Evolutionary conservation across 2,888 invertebrate genomes (phyloP).

Genomic region (Cephus pulcher): DNA sequence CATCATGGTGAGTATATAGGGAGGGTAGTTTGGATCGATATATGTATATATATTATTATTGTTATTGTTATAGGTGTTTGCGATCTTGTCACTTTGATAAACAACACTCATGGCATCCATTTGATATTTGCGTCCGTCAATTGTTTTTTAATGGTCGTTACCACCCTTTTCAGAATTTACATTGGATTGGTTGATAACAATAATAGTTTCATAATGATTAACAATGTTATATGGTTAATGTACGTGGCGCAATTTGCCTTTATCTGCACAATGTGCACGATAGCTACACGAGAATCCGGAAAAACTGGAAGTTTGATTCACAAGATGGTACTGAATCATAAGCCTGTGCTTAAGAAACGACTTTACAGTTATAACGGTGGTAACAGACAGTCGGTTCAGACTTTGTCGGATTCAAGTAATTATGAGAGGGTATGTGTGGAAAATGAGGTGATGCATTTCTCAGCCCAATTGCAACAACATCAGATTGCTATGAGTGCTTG

Average conservation of each 20-base stretch:
- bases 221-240: conserved; percentile 52
- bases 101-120: conserved; percentile 46
- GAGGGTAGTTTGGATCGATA: background rate
- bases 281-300: conserved; percentile 38
- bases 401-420: conserved; percentile 3
- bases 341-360: conserved; percentile 10
- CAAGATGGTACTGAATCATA: conserved; percentile 32
- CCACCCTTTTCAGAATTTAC: conserved; percentile 52
- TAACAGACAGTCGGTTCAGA: conserved; percentile 10
- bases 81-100: conserved; percentile 40
- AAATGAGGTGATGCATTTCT: conserved; percentile 49
- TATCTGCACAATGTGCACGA: conserved; percentile 45
- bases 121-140: conserved; percentile 49
- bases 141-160: conserved; percentile 53
- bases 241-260: conserved; percentile 43
- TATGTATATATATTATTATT: background rate
- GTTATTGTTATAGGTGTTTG: conserved; percentile 35
- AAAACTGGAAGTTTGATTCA: conserved; percentile 42
- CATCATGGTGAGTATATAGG: conserved; percentile 39
- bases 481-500: conserved; percentile 46
- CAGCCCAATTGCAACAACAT: conserved; percentile 44
- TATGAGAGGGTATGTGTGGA: conserved; percentile 28
- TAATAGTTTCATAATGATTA: conserved; percentile 46
- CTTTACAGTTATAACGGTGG: conserved; percentile 6
- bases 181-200: conserved; percentile 51